Evolutionary conservation across 2,797 vertebrate species (phyloP).

Genomic region (Oreochromis mossambicus): DNA sequence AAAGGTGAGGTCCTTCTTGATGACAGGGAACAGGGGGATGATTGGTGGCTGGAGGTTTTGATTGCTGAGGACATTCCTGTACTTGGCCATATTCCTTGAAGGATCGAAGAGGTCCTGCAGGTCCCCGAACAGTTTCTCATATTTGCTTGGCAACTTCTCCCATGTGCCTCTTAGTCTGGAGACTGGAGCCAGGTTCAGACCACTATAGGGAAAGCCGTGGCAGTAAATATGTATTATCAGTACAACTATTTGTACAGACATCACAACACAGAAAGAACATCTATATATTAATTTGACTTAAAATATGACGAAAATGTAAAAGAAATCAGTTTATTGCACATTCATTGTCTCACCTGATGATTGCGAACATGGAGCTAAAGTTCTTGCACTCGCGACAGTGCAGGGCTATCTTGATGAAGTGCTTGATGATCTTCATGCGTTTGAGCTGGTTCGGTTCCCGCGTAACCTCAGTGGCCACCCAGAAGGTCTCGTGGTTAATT

Average conservation of each 20-base stretch:
- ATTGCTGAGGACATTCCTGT: constrained; percentile 96
- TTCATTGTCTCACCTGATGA: constrained; percentile 87
- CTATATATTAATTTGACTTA: background rate
- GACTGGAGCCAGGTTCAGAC: constrained; percentile 94
- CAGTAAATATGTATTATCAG: background rate
- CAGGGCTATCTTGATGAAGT: constrained; percentile 97
- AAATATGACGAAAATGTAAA: background rate
- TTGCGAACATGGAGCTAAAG: constrained; percentile 99
- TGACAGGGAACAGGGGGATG: constrained; percentile 97
- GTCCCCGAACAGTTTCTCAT: constrained; percentile 97
- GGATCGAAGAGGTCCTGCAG: constrained; percentile 98
- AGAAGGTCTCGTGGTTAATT: constrained; percentile 99
- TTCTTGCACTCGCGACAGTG: constrained; percentile 99
- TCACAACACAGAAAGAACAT: background rate
- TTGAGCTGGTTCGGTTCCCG: constrained; percentile 95
- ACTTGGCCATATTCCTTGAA: constrained; percentile 99
- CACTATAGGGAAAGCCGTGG: constrained; percentile 66
- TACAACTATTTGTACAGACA: background rate
- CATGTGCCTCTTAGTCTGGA: constrained; percentile 94
- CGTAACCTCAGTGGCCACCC: constrained; percentile 95
- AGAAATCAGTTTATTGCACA: background rate
- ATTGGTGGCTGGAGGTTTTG: constrained; percentile 98
- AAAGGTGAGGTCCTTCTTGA: constrained; percentile 99
- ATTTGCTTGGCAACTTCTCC: constrained; percentile 98
- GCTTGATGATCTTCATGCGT: constrained; percentile 97